Evolutionary conservation across 2,113 vertebrate genomes (phyloP).

Genomic region (Ptychochromis oligacanthus): DNA sequence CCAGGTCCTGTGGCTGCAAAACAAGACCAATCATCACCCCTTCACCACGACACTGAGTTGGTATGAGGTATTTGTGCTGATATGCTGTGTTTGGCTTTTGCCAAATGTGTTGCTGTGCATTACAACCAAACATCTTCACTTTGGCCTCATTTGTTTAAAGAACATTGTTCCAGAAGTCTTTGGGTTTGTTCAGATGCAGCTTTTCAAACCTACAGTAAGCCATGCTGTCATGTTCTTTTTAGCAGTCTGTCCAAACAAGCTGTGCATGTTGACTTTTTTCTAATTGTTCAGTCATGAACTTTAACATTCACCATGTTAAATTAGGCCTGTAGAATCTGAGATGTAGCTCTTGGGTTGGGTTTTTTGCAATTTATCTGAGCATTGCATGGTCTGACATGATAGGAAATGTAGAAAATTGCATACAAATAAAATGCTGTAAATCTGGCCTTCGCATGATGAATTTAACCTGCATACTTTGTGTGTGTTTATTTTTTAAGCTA

Average conservation of each 20-base stretch:
- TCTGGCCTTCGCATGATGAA: too few relatives aligned
- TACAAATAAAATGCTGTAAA: too few relatives aligned
- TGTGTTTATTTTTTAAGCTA: rapidly evolving
- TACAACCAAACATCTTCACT: background rate
- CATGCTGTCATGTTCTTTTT: background rate
- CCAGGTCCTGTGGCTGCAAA: background rate
- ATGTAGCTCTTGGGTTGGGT: too few relatives aligned
- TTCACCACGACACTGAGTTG: background rate
- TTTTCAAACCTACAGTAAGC: background rate
- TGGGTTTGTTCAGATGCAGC: background rate
- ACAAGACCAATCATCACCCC: background rate
- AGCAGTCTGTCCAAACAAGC: rapidly evolving
- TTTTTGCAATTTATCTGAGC: too few relatives aligned
- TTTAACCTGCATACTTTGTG: background rate
- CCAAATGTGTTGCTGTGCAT: too few relatives aligned
- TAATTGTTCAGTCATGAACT: background rate
- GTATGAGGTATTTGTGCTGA: background rate
- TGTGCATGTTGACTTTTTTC: background rate
- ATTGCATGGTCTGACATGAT: too few relatives aligned
- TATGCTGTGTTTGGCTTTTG: too few relatives aligned
- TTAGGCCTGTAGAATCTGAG: too few relatives aligned
- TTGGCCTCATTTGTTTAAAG: rapidly evolving
- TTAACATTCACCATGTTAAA: rapidly evolving
- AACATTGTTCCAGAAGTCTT: too few relatives aligned
- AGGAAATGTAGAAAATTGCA: too few relatives aligned